Evolutionary conservation across 2,797 vertebrate genomes (phyloP).

Genomic region (Sitta carolinensis): DNA sequence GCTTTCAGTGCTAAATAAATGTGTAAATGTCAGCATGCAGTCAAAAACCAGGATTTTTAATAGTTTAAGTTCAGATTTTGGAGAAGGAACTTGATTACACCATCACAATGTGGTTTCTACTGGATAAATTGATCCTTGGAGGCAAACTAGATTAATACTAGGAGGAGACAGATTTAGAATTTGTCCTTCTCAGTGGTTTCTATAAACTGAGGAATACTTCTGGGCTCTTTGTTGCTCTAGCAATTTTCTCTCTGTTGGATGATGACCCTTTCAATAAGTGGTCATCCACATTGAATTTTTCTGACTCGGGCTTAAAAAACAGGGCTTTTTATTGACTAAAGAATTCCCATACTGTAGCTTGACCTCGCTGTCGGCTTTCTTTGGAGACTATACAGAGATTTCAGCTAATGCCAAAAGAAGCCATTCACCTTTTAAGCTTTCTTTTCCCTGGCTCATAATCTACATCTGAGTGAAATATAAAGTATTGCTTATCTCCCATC

Average conservation of each 20-base stretch:
- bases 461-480: slow-evolving; percentile 35
- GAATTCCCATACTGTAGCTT: slow-evolving; percentile 51
- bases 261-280: slow-evolving; percentile 68
- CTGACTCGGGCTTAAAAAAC: slow-evolving; percentile 44
- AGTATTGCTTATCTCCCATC: slow-evolving; percentile 53
- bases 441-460: slow-evolving; percentile 56
- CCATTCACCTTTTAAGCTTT: slow-evolving; percentile 59
- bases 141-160: slow-evolving; percentile 34
- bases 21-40: not conserved
- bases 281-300: slow-evolving; percentile 60
- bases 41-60: not conserved
- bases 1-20: not conserved
- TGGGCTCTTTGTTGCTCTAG: slow-evolving; percentile 55
- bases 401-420: slow-evolving; percentile 47
- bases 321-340: slow-evolving; percentile 27
- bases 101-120: not conserved
- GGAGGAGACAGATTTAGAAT: slow-evolving; percentile 52
- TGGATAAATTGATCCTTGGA: slow-evolving; percentile 51
- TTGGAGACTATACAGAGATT: slow-evolving; percentile 54
- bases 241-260: slow-evolving; percentile 66
- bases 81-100: not conserved
- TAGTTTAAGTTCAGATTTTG: slow-evolving; percentile 13
- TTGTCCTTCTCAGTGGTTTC: slow-evolving; percentile 39
- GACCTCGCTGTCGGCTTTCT: slow-evolving; percentile 46
- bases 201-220: slow-evolving; percentile 49